Percentiles rank a stretch among this genome's conserved stretches.
Conservation (phyloP, 2,888 invertebrate genomes). For the Abrostola triplasia region DNA sequence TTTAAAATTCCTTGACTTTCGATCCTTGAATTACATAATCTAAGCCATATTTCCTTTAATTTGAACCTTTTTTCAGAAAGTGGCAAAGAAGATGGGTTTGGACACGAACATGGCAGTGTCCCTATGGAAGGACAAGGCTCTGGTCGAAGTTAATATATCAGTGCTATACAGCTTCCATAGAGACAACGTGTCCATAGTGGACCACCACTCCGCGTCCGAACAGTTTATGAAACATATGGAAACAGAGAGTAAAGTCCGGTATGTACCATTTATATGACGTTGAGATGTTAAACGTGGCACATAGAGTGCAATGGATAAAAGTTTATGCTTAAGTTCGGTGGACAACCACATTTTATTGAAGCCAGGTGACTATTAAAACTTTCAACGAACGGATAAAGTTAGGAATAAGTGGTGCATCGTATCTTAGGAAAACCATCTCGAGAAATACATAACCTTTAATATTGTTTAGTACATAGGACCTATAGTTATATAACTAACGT, state of each 20-base stretch:
- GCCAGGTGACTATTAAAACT: too few species aligned
- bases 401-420: too few species aligned
- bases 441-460: too few species aligned
- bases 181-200: conserved; percentile 96
- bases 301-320: too few species aligned
- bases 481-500: too few species aligned
- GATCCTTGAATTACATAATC: too few species aligned
- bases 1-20: not conserved
- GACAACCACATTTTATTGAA: too few species aligned
- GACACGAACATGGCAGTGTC: conserved; percentile 95
- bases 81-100: conserved; percentile 95
- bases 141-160: conserved; percentile 96
- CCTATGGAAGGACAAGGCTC: conserved; percentile 97
- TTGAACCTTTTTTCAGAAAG: conserved; percentile 66
- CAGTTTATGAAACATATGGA: conserved; percentile 98
- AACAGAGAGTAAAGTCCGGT: conserved; percentile 94
- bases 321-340: too few species aligned
- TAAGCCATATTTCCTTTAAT: not conserved
- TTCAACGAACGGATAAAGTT: too few species aligned
- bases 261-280: conserved; percentile 37
- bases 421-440: too few species aligned
- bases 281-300: too few species aligned
- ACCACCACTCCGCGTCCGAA: conserved; percentile 98
- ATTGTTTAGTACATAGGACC: too few species aligned
- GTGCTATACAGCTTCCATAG: conserved; percentile 96